These are phyloP conservation scores for Aphelinus certus DNA, from an alignment of 1,140 invertebrate species.

Conservation along the genomic window DNA sequence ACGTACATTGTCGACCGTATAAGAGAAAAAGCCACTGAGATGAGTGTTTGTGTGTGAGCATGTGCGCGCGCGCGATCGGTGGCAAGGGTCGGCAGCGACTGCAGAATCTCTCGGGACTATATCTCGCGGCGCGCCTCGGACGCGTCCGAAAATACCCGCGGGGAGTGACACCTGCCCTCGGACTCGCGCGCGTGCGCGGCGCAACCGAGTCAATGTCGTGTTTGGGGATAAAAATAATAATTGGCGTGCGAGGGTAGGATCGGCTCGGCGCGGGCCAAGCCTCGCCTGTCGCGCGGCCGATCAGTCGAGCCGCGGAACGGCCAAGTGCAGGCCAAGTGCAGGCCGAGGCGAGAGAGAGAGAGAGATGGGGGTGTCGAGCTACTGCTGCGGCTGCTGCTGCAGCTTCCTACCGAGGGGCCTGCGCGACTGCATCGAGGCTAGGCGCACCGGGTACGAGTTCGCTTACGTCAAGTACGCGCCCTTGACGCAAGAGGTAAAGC, in stretches of 20 bases:
- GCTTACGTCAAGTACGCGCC: conserved; percentile 56
- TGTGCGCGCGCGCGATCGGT: too few relatives aligned
- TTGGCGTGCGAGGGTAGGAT: conserved; percentile 41
- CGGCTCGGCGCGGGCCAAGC: neutral
- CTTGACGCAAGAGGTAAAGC: conserved; percentile 50
- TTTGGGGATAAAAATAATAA: conserved; percentile 51
- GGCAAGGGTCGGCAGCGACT: too few relatives aligned
- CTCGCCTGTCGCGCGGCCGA: neutral
- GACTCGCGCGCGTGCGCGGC: neutral
- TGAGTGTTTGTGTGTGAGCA: too few relatives aligned
- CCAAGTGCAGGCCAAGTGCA: neutral
- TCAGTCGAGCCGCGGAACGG: too few relatives aligned
- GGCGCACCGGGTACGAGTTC: conserved; percentile 33
- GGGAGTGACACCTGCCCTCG: too few relatives aligned
- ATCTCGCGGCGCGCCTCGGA: too few relatives aligned
- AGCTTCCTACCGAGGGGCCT: neutral
- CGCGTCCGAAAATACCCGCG: too few relatives aligned
- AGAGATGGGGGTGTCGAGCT: neutral
- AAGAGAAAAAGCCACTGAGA: too few relatives aligned
- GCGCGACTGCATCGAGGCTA: neutral
- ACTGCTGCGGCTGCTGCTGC: conserved; percentile 1
- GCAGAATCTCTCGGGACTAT: too few relatives aligned
- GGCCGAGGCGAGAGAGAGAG: neutral
- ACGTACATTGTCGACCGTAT: too few relatives aligned
- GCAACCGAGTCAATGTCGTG: conserved; percentile 58